Conservation (phyloP, 2,113 vertebrate genomes). For the Oreamnos americanus region DNA sequence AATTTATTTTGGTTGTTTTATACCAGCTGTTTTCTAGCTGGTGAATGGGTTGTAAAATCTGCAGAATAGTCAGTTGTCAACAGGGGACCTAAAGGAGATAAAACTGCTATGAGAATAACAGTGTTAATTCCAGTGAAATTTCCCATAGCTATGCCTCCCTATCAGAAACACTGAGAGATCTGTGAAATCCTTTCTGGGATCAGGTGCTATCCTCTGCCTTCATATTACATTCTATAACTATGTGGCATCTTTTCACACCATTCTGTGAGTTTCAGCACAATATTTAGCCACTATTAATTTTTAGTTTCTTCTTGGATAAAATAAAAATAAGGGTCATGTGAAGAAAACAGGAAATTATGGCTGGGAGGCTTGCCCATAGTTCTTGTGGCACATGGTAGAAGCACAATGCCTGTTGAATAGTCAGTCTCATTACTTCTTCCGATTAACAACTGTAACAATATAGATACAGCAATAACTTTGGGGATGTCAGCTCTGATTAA, state of each 20-base stretch:
- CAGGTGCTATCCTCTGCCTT: neutral
- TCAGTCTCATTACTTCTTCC: neutral
- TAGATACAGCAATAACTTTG: neutral
- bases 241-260: neutral
- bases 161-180: neutral
- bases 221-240: neutral
- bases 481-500: conserved; percentile 14
- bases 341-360: neutral
- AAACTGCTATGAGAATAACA: neutral
- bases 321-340: neutral
- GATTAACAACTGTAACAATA: neutral
- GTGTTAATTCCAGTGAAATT: neutral
- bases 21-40: neutral
- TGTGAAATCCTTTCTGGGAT: neutral
- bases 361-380: neutral
- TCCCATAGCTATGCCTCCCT: neutral
- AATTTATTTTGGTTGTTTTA: neutral
- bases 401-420: neutral
- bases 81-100: neutral
- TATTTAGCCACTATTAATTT: neutral
- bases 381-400: neutral
- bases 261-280: neutral
- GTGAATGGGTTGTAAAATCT: neutral
- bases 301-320: conserved; percentile 3
- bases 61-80: neutral